Percentiles rank a stretch among this genome's conserved stretches.
Conservation (phyloP, 2,888 invertebrate genomes). For the Cantharis rufa region DNA sequence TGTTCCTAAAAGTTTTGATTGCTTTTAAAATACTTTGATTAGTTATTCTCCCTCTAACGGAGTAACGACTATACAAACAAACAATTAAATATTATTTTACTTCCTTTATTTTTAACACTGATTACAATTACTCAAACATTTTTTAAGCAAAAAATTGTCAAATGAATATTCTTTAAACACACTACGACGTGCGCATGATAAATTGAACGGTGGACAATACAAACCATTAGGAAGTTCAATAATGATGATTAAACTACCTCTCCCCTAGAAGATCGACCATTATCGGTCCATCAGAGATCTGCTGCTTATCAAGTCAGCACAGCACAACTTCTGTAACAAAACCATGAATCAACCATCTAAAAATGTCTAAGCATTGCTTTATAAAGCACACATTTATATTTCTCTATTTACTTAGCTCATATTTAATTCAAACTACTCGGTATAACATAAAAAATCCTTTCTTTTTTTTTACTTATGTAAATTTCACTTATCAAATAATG, state of each 20-base stretch:
- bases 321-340: constrained; percentile 33
- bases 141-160: constrained; percentile 31
- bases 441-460: neutral
- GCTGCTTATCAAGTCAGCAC: constrained; percentile 32
- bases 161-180: constrained; percentile 44
- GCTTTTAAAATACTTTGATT: constrained; percentile 32
- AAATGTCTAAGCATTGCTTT: neutral
- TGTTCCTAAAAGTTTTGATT: constrained; percentile 33
- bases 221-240: constrained; percentile 56
- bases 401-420: neutral
- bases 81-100: neutral
- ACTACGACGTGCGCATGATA: constrained; percentile 50
- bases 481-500: neutral
- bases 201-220: constrained; percentile 54
- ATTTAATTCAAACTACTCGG: neutral
- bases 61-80: constrained; percentile 1
- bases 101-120: neutral
- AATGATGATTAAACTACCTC: constrained; percentile 56
- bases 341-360: constrained; percentile 22
- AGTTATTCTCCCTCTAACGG: constrained; percentile 16
- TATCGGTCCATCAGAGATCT: constrained; percentile 45
- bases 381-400: neutral
- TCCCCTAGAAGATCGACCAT: constrained; percentile 50
- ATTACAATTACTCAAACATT: neutral
- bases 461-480: neutral